phyloP scores from a whole-genome alignment of 2,888 invertebrate species.

The Torymus tubicola region DNA sequence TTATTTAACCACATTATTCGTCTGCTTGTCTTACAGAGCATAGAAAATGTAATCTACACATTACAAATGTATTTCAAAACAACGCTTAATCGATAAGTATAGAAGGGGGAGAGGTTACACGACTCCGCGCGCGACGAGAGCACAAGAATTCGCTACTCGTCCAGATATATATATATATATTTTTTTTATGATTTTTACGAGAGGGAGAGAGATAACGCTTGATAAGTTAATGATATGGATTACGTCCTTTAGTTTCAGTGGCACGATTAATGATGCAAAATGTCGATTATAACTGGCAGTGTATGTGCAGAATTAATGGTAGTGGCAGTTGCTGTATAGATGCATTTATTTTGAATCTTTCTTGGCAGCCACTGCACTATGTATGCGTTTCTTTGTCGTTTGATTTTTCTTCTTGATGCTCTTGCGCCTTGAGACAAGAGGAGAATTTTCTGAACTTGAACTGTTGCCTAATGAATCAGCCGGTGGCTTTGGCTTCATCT shows the following conservation, averaged over 20 bases:
- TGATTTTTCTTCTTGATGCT: slow-evolving; percentile 60
- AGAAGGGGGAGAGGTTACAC: slow-evolving; percentile 34
- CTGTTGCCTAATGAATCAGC: slow-evolving; percentile 64
- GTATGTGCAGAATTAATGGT: not conserved
- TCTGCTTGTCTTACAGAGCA: slow-evolving; percentile 46
- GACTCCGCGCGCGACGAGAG: not conserved
- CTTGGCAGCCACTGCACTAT: slow-evolving; percentile 61
- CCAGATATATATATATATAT: not conserved
- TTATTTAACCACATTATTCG: slow-evolving; percentile 39
- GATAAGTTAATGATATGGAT: slow-evolving; percentile 33
- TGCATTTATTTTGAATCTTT: slow-evolving; percentile 49
- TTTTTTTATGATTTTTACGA: slow-evolving; percentile 21
- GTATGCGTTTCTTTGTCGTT: slow-evolving; percentile 63
- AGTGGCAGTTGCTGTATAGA: not conserved
- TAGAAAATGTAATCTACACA: slow-evolving; percentile 54
- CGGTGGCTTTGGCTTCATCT: slow-evolving; percentile 60
- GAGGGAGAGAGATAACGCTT: slow-evolving; percentile 17
- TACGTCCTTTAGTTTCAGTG: slow-evolving; percentile 31
- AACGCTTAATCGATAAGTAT: slow-evolving; percentile 49
- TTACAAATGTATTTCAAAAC: slow-evolving; percentile 54
- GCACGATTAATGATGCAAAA: slow-evolving; percentile 38
- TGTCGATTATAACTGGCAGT: slow-evolving; percentile 30
- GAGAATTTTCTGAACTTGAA: slow-evolving; percentile 67
- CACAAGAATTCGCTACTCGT: not conserved
- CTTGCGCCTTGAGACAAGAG: slow-evolving; percentile 46